Evolutionary conservation across 2,888 invertebrate genomes (phyloP), one percentile per base, ranked within the genome.

Genomic region (Heliconius aoede): DNA sequence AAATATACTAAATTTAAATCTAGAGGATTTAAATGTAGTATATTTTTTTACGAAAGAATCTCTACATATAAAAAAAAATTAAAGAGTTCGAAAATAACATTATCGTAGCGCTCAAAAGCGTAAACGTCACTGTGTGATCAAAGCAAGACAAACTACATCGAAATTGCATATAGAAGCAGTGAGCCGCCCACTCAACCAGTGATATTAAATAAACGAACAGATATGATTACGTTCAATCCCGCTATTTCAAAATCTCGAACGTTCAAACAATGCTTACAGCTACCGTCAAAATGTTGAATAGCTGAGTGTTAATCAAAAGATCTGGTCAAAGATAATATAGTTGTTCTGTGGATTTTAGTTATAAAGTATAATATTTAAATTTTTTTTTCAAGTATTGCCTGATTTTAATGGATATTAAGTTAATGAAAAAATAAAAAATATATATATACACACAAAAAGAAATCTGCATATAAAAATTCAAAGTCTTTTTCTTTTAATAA

Each of bases 151-250:
- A 73, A 78, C 76, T 73, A 75, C 74, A 78, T 65, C 72, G 30
- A 76, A 77, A 78, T 78, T 78, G 72, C 76, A 77, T 77, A 67
- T 28, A 72, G 72, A 65, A n/a, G 68, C 74, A 40, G 46, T 58
- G 32, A 72, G 64, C 69, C 75, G 58, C 75, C 69, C 73, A 74
- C 73, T 76, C 74, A n/a, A 64, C 77, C 61, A 77, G 73, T 73
- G 69, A 76, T 73, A 76, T 80, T 79, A 80, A 83, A 81, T 79
- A 82, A 82, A 81, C 80, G 69, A 71, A 55, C 76, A 65, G 30
- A 69, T 76, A 79, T 80, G 79, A 77, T 74, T 78, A 80, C 55
- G 40, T 46, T 24, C 76, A 69, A 79, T 76, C 79, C 80, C 55
- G 75, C 79, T 78, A 82, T 81, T 71, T 71, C 72, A 76, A 76